phyloP scores from a whole-genome alignment of 2,113 vertebrate genomes.

The Steatornis caripensis region DNA sequence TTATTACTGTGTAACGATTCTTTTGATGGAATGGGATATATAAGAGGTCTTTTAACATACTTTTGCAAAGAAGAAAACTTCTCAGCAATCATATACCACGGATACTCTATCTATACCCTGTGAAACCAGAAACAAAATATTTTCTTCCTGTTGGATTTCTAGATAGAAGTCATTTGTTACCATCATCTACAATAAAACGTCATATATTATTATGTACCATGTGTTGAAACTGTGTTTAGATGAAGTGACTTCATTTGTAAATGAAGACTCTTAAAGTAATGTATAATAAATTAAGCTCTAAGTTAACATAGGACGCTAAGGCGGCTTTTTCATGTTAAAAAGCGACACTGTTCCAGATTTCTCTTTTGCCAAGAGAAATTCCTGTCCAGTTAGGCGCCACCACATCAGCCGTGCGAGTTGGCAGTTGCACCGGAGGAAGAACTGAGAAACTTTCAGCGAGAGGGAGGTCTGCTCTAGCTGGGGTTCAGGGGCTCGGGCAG shows the following conservation, averaged over 20 bases:
- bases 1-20: constrained; percentile 5
- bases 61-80: constrained; percentile 55
- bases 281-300: constrained; percentile 51
- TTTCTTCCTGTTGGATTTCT: constrained; percentile 44
- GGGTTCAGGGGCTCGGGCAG: background rate
- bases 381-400: background rate
- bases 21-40: constrained; percentile 42
- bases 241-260: constrained; percentile 60
- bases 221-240: constrained; percentile 59
- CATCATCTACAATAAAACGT: constrained; percentile 27
- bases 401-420: background rate
- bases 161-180: constrained; percentile 49
- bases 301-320: constrained; percentile 26
- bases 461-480: background rate
- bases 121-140: constrained; percentile 19
- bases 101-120: constrained; percentile 42
- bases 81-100: constrained; percentile 5
- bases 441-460: background rate
- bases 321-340: constrained; percentile 1
- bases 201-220: constrained; percentile 46
- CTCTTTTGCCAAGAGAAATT: background rate
- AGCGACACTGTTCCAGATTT: background rate
- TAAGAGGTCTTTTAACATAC: constrained; percentile 36
- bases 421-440: background rate
- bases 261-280: constrained; percentile 46